phyloP scores from a whole-genome alignment of 2,888 invertebrate genomes.

The Galerucella calmariensis region DNA sequence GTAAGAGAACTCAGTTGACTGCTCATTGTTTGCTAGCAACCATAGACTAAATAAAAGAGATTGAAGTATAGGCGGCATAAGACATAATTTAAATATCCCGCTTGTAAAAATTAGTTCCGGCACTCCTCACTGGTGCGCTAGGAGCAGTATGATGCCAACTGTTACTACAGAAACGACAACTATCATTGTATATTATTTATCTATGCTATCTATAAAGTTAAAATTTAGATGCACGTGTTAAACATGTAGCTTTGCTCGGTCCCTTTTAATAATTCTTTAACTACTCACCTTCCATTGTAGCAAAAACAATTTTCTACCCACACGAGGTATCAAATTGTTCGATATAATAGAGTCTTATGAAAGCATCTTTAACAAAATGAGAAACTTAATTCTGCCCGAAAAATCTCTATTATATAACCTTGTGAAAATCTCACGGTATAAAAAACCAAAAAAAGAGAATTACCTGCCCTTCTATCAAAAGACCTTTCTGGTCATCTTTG shows the following conservation, averaged over 20 bases:
- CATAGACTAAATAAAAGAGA: too few relatives aligned
- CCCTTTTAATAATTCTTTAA: slow-evolving; percentile 13
- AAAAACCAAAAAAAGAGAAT: slow-evolving; percentile 51
- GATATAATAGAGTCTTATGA: slow-evolving; percentile 23
- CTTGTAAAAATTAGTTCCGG: too few relatives aligned
- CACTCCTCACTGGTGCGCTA: too few relatives aligned
- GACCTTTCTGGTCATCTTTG: slow-evolving; percentile 57
- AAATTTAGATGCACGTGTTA: not conserved
- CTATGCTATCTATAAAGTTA: too few relatives aligned
- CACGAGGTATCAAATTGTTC: slow-evolving; percentile 32
- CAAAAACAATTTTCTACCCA: slow-evolving; percentile 21
- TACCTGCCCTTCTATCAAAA: slow-evolving; percentile 54
- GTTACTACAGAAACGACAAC: too few relatives aligned
- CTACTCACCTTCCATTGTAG: slow-evolving; percentile 13
- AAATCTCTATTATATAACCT: slow-evolving; percentile 49
- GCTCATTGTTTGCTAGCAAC: not conserved
- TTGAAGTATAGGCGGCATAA: too few relatives aligned
- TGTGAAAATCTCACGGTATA: slow-evolving; percentile 57
- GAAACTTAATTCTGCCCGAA: slow-evolving; percentile 55
- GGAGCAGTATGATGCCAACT: too few relatives aligned
- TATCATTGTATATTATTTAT: too few relatives aligned
- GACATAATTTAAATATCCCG: too few relatives aligned
- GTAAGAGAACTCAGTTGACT: not conserved
- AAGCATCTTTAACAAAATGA: slow-evolving; percentile 45
- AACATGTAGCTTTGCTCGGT: not conserved